Evolutionary conservation across 37 sponge, comb jelly and placozoan species (phyloP).

Genomic region (Axinella damicornis): DNA sequence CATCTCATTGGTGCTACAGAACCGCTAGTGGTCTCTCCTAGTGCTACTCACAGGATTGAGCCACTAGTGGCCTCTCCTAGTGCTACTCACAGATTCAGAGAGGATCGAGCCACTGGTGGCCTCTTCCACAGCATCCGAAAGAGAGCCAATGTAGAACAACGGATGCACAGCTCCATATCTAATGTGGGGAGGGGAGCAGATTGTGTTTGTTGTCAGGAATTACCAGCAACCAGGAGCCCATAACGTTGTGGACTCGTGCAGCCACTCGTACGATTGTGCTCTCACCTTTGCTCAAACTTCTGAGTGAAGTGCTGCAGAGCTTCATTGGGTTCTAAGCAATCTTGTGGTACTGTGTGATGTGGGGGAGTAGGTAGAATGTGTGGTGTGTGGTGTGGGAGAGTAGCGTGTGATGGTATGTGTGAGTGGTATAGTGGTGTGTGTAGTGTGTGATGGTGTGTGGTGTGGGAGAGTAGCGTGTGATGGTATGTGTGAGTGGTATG

Average conservation of each 20-base stretch:
- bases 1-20: no score
- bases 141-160: constrained; percentile 82
- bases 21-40: no score
- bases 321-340: constrained; percentile 63
- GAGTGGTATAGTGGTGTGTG: neutral
- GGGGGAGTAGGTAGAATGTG: neutral
- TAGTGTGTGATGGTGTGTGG: neutral
- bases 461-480: no score
- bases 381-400: neutral
- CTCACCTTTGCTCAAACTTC: constrained; percentile 59
- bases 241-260: no score
- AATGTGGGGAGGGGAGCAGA: no score
- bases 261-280: no score
- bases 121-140: constrained; percentile 82
- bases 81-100: constrained; percentile 18
- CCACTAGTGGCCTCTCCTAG: neutral
- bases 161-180: constrained; percentile 88
- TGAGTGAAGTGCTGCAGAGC: constrained; percentile 69
- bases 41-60: constrained; percentile 18
- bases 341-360: constrained; percentile 57
- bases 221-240: no score
- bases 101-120: constrained; percentile 44
- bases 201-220: no score
- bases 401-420: no score
- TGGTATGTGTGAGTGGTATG: neutral